Evolutionary conservation across 1,140 invertebrate species (phyloP).

Genomic region (Papilio helenus): DNA sequence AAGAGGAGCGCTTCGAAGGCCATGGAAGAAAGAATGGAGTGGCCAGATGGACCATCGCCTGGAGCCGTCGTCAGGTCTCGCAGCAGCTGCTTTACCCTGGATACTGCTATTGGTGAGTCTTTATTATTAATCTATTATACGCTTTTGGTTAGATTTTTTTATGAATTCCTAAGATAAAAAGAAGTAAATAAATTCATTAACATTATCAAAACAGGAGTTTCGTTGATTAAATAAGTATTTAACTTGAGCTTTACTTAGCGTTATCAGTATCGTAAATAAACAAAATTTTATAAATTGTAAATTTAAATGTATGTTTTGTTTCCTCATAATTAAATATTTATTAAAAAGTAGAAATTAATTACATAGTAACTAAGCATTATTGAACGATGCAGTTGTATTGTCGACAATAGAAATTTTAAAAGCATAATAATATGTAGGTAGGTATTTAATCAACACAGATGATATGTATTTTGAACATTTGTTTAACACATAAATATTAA

Average conservation of each 20-base stretch:
- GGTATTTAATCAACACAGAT: not conserved
- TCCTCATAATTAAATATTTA: not conserved
- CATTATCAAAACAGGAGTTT: not conserved
- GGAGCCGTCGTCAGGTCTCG: constrained; percentile 73
- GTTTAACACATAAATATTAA: not conserved
- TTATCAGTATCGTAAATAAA: not conserved
- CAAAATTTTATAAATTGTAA: not conserved
- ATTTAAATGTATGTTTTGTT: not conserved
- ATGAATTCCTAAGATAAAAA: not conserved
- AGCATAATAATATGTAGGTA: not conserved
- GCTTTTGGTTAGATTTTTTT: too few relatives aligned
- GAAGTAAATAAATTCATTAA: not conserved
- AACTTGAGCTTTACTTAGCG: not conserved
- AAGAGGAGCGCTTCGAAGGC: constrained; percentile 89
- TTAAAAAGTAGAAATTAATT: not conserved
- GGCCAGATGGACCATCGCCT: constrained; percentile 74
- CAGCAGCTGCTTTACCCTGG: constrained; percentile 80
- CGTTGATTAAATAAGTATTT: not conserved
- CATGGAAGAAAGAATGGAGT: constrained; percentile 85
- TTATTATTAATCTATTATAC: not conserved
- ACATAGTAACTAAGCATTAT: too few relatives aligned
- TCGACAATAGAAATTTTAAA: constrained; percentile 12
- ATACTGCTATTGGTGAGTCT: constrained; percentile 77
- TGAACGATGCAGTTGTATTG: not conserved
- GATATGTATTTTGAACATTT: not conserved